Evolutionary conservation across 2,113 vertebrate species (phyloP).

Genomic region (Sturnira hondurensis): DNA sequence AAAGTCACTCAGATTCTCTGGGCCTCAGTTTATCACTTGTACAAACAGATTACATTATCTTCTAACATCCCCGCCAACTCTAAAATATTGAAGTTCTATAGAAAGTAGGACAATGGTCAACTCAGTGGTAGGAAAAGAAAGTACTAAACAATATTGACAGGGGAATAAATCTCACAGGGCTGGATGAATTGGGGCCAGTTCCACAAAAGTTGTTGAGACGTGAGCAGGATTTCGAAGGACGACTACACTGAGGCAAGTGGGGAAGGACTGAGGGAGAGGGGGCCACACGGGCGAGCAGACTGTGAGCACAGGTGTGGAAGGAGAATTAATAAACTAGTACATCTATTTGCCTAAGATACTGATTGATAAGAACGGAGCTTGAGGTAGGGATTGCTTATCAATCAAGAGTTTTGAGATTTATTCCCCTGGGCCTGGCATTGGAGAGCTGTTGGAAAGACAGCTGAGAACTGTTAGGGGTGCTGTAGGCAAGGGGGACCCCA

Average conservation of each 20-base stretch:
- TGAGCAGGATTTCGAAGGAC: background rate
- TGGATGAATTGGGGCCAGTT: background rate
- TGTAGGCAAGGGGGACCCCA: background rate
- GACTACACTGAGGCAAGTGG: background rate
- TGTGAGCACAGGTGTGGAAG: background rate
- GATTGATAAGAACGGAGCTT: background rate
- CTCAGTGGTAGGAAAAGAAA: background rate
- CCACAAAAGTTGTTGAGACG: fast-evolving
- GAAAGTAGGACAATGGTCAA: background rate
- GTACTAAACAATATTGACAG: background rate
- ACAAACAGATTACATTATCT: background rate
- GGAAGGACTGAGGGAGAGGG: background rate
- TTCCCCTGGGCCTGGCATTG: background rate
- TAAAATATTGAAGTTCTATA: background rate
- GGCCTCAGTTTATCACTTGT: background rate
- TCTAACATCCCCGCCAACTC: background rate
- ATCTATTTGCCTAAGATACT: background rate
- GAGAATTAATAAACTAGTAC: background rate
- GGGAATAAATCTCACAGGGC: background rate
- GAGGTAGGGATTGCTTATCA: background rate
- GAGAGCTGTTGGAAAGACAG: background rate
- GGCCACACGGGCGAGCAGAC: background rate
- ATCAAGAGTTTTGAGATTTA: background rate
- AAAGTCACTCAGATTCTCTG: background rate
- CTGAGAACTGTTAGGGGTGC: background rate